Conservation (phyloP, 2,113 vertebrate species). For the Podocnemis expansa region DNA sequence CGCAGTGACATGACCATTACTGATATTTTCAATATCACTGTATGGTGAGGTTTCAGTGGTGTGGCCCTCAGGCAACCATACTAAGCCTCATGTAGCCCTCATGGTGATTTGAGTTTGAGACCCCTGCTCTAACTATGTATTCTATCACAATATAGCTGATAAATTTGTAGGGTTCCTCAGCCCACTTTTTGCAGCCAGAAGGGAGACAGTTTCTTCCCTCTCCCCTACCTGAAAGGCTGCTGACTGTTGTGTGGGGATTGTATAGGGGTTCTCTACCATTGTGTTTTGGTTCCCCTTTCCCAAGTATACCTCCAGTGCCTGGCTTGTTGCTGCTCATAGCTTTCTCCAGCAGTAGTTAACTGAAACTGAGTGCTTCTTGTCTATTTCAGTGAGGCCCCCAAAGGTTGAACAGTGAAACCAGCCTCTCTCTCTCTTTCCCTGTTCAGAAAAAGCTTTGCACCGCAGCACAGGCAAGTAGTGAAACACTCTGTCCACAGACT, state of each 20-base stretch:
- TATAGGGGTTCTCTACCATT: neutral
- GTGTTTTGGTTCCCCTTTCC: neutral
- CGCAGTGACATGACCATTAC: too few relatives aligned
- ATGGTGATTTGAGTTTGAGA: too few relatives aligned
- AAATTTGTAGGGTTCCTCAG: neutral
- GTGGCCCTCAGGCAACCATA: too few relatives aligned
- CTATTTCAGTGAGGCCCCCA: neutral
- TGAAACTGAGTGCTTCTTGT: neutral
- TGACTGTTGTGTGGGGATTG: fast-evolving
- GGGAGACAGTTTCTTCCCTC: neutral
- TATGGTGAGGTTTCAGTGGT: too few relatives aligned
- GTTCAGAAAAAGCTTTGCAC: neutral
- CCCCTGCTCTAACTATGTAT: too few relatives aligned
- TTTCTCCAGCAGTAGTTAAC: neutral
- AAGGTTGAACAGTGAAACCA: neutral
- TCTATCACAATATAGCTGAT: neutral
- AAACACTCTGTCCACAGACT: neutral
- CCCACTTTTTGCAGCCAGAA: fast-evolving
- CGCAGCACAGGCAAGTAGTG: neutral
- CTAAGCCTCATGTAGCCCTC: too few relatives aligned
- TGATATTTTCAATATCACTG: too few relatives aligned
- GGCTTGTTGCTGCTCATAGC: neutral
- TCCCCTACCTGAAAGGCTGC: neutral
- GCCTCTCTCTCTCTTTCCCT: neutral
- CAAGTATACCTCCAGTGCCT: neutral